A percentile compares a stretch with the other conserved stretches of the same genome.
Evolutionary conservation across 2,797 vertebrate species (phyloP).

Genomic region (Loris lydekkerianus): DNA sequence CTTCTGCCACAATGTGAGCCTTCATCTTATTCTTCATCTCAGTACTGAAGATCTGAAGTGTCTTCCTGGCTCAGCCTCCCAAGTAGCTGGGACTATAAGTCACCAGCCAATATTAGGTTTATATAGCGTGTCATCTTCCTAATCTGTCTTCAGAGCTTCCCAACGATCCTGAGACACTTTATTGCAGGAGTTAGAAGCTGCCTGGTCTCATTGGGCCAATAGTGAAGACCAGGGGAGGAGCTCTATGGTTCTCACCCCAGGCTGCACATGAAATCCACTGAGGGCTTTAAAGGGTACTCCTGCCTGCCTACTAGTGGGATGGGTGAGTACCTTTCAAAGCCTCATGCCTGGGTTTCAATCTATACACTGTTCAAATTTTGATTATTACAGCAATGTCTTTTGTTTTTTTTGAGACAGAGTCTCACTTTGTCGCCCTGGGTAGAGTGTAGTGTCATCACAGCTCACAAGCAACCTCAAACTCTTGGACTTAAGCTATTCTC

Average conservation of each 20-base stretch:
- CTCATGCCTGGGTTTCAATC: neutral
- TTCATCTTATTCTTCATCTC: slow-evolving; percentile 99
- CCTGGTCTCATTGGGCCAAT: neutral
- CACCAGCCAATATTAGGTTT: neutral
- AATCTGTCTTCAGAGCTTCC: neutral
- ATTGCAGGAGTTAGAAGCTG: neutral
- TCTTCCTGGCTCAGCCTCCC: slow-evolving; percentile 92
- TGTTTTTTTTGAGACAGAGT: too few species aligned
- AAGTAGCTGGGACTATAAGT: too few species aligned
- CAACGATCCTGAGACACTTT: neutral
- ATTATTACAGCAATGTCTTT: neutral
- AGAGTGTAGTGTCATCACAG: too few species aligned
- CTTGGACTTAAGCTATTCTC: too few species aligned
- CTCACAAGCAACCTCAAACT: too few species aligned
- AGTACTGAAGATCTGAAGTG: slow-evolving; percentile 97
- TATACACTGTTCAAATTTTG: neutral
- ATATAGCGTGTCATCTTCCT: neutral
- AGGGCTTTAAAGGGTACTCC: neutral
- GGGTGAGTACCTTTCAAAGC: too few species aligned
- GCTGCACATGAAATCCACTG: neutral
- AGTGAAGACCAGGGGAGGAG: neutral
- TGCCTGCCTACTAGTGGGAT: neutral
- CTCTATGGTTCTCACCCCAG: neutral
- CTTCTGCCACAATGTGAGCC: slow-evolving; percentile 96
- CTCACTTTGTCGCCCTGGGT: too few species aligned